Evolutionary conservation across 2,113 vertebrate species (phyloP).

Genomic region (rat (Rattus norvegicus)): DNA sequence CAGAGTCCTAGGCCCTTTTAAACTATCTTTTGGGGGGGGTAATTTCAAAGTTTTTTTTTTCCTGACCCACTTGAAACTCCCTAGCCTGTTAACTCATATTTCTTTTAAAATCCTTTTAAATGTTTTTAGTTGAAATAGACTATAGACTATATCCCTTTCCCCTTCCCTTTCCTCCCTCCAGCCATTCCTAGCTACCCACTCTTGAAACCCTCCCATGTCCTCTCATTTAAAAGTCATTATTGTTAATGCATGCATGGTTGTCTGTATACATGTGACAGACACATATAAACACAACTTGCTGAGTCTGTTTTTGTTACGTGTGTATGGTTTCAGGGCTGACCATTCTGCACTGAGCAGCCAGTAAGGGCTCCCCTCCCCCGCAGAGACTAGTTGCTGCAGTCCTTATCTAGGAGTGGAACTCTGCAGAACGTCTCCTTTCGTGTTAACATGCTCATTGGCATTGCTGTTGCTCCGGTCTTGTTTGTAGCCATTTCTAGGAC

Average conservation of each 20-base stretch:
- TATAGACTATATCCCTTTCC: neutral
- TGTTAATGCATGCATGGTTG: neutral
- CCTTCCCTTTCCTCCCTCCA: neutral
- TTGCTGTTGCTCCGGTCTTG: neutral
- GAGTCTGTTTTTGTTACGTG: neutral
- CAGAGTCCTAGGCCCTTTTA: neutral
- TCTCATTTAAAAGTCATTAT: neutral
- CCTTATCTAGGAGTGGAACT: neutral
- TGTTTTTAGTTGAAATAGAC: neutral
- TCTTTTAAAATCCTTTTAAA: neutral
- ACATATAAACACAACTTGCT: neutral
- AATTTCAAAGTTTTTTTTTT: neutral
- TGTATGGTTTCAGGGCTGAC: neutral
- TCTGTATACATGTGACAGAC: fast-evolving
- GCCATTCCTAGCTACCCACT: neutral
- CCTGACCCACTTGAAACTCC: neutral
- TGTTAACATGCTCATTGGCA: neutral
- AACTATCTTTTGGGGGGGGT: neutral
- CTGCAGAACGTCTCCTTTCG: neutral
- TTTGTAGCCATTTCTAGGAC: neutral
- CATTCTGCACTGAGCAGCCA: neutral
- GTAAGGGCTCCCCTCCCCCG: neutral
- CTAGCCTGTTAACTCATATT: neutral
- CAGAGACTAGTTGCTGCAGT: neutral
- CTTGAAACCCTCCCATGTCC: neutral